Conservation (phyloP, 2,113 vertebrate genomes). For the Paraplagusia blochii region DNA sequence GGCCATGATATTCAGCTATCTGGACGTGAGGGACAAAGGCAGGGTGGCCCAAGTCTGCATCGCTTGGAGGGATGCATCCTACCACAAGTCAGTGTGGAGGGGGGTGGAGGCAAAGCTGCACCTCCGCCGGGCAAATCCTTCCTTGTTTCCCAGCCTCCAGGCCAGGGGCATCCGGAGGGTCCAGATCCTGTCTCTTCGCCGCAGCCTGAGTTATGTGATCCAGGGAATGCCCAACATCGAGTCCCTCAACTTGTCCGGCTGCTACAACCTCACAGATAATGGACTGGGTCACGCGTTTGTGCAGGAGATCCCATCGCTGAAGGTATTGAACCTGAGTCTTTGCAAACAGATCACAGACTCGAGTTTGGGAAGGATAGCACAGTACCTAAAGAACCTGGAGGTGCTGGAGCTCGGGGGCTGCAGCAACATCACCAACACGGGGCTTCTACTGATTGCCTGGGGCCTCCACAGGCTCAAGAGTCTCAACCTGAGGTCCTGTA, state of each 20-base stretch:
- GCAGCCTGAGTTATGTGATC: slow-evolving; percentile 98
- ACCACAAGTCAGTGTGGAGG: slow-evolving; percentile 98
- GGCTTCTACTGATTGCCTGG: slow-evolving; percentile 93
- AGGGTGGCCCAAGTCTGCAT: slow-evolving; percentile 94
- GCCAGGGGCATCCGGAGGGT: slow-evolving; percentile 95
- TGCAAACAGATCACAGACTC: slow-evolving; percentile 99
- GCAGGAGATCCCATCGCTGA: slow-evolving; percentile 92
- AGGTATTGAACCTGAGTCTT: slow-evolving; percentile 93
- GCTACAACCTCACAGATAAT: slow-evolving; percentile 99
- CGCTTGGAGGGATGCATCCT: slow-evolving; percentile 95
- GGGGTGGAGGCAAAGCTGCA: slow-evolving; percentile 97
- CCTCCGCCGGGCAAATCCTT: slow-evolving; percentile 96
- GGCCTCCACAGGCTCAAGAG: slow-evolving; percentile 96
- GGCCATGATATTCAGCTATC: slow-evolving; percentile 98
- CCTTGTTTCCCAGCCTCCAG: slow-evolving; percentile 97
- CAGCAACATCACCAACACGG: slow-evolving; percentile 98
- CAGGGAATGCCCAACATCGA: slow-evolving; percentile 97
- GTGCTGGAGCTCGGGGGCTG: slow-evolving; percentile 95
- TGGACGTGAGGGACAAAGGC: slow-evolving; percentile 98
- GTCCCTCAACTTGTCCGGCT: slow-evolving; percentile 97
- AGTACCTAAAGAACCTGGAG: slow-evolving; percentile 96
- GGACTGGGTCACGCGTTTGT: slow-evolving; percentile 96
- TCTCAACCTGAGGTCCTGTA: slow-evolving; percentile 94
- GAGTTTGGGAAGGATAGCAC: slow-evolving; percentile 94
- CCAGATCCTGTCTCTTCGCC: slow-evolving; percentile 96